Evolutionary conservation across 2,888 invertebrate species (phyloP).

Genomic region (Lampropteryx suffumata): DNA sequence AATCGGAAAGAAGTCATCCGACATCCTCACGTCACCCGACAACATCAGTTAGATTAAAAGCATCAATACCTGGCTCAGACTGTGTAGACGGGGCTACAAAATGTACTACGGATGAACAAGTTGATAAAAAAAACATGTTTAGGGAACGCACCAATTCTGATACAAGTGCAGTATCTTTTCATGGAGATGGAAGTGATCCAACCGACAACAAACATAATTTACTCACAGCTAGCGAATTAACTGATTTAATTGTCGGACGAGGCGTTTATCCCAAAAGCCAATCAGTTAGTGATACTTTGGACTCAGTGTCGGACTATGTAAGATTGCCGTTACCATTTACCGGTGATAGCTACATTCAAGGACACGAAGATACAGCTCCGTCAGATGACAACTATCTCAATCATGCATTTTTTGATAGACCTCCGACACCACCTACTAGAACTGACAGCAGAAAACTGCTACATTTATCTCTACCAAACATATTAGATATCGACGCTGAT

Average conservation of each 20-base stretch:
- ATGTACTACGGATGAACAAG: conserved; percentile 67
- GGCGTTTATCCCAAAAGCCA: conserved; percentile 88
- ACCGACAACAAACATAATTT: conserved; percentile 89
- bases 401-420: conserved; percentile 78
- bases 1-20: conserved; percentile 69
- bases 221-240: conserved; percentile 91
- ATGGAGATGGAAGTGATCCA: conserved; percentile 95
- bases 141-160: conserved; percentile 90
- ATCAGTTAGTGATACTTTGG: conserved; percentile 92
- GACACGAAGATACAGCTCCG: conserved; percentile 84
- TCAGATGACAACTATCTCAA: conserved; percentile 79
- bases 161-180: conserved; percentile 91
- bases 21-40: conserved; percentile 44
- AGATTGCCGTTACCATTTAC: conserved; percentile 85
- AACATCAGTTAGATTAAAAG: conserved; percentile 48
- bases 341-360: conserved; percentile 83
- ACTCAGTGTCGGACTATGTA: conserved; percentile 95
- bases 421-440: conserved; percentile 87
- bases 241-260: conserved; percentile 91
- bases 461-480: conserved; percentile 74
- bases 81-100: conserved; percentile 75
- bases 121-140: conserved; percentile 76
- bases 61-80: conserved; percentile 64
- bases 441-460: conserved; percentile 84
- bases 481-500: conserved; percentile 64